Evolutionary conservation across 2,113 vertebrate species (phyloP), one percentile per base, ranked within the genome.

Genomic region (Bathybates hornii): DNA sequence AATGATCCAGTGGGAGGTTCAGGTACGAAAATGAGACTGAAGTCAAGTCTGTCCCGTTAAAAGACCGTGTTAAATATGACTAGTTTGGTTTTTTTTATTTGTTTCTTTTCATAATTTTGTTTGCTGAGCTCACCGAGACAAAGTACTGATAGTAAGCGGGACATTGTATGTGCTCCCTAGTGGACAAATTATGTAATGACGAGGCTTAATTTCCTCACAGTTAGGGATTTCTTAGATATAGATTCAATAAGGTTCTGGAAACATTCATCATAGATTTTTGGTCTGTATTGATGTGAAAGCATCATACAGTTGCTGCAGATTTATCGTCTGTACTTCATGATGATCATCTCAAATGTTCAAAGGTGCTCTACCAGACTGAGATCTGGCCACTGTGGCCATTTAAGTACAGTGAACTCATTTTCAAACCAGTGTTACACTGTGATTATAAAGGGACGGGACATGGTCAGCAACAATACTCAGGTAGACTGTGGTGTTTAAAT

Each of bases 1-100:
- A 94, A 96, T 52, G 97, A 97, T 5, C 95, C 94, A n/a, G 89
- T 86, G 2, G 97, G 97, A 7, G 94, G 94, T 24, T 86, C 90
- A 91, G 91, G 96, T 96, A 92, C 2, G 86, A 81, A 6, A 13
- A 36, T 3, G 5, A 48, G 3, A 14, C 59, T 43, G 45, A 78
- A 16, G 9, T 78, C 27, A 29, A 32, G 24, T 32, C 24, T 32
- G 3, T 8, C 24, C 16, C 9, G 14, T 50, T 78, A 50, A 32
- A 48, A 48, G n/a, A 45, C 21, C 68, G 9, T 19, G 38, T 76
- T 48, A 76, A 48, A 48, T 48, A 29, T 48, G 41, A 29, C 4
- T 19, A 76, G 14, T 7, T 32, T 66, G 13, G 2, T 43, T 43
- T 38, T 2, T 36, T 19, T 32, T 2, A 2, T 63, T 63, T 12